Evolutionary conservation across 2,113 vertebrate species (phyloP).

Genomic region (Carassius gibelio): DNA sequence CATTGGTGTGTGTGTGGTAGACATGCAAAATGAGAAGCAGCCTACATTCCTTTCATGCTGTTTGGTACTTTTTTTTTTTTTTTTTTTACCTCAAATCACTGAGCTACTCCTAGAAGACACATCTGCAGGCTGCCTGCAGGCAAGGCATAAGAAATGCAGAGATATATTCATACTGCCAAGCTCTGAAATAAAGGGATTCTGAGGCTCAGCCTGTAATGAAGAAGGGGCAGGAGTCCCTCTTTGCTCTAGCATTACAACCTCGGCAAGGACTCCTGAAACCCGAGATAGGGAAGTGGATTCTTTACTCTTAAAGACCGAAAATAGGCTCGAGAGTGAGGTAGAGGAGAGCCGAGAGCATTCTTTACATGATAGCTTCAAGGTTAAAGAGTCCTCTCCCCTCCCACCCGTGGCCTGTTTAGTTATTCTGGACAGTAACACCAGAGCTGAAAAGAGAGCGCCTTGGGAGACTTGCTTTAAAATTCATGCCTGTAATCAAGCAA

Average conservation of each 20-base stretch:
- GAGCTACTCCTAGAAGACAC: constrained; percentile 9
- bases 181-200: constrained; percentile 41
- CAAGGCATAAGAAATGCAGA: constrained; percentile 28
- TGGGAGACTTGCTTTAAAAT: constrained; percentile 60
- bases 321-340: constrained; percentile 41
- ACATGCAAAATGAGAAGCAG: neutral
- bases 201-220: constrained; percentile 47
- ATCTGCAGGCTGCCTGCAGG: constrained; percentile 8
- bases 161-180: constrained; percentile 34
- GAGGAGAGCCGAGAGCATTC: constrained; percentile 56
- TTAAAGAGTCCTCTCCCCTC: constrained; percentile 68
- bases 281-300: constrained; percentile 68
- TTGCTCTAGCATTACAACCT: constrained; percentile 63
- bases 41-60: constrained; percentile 1
- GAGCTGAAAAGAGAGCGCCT: constrained; percentile 43
- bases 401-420: constrained; percentile 64
- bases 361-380: constrained; percentile 68
- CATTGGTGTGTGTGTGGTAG: neutral
- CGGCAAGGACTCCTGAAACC: constrained; percentile 70
- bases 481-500: constrained; percentile 65
- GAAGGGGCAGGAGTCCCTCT: constrained; percentile 42
- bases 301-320: constrained; percentile 62
- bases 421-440: constrained; percentile 62
- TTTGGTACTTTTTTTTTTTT: neutral
- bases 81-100: constrained; percentile 13